Evolutionary conservation across 2,797 vertebrate species (phyloP).

Genomic region (Coilia nasus): DNA sequence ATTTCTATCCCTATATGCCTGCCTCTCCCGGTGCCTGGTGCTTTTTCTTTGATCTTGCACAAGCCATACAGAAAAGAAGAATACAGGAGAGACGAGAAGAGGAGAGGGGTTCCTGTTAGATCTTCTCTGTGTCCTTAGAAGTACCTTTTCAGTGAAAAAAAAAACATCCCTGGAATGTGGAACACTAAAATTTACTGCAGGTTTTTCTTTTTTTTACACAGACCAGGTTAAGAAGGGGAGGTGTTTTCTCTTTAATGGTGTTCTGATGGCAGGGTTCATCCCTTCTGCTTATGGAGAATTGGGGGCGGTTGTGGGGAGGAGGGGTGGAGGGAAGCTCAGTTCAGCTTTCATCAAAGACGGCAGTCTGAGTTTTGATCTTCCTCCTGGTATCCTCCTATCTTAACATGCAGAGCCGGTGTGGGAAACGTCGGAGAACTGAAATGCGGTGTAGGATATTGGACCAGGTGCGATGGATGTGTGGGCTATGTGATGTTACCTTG

Average conservation of each 20-base stretch:
- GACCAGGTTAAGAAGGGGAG: neutral
- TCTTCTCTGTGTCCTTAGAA: neutral
- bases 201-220: neutral
- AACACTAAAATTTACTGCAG: slow-evolving; percentile 4
- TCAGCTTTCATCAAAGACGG: neutral
- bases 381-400: neutral
- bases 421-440: neutral
- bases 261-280: neutral
- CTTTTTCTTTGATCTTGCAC: slow-evolving; percentile 40
- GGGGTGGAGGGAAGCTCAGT: neutral
- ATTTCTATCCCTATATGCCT: slow-evolving; percentile 4
- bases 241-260: neutral
- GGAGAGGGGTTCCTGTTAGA: slow-evolving; percentile 21
- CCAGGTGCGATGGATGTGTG: neutral
- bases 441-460: neutral
- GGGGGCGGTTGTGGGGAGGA: neutral
- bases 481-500: neutral
- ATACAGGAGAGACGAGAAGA: slow-evolving; percentile 5
- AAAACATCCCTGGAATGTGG: neutral
- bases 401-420: neutral
- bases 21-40: neutral
- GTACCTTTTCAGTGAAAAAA: neutral
- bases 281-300: neutral
- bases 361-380: slow-evolving; percentile 28
- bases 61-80: slow-evolving; percentile 20